A percentile compares a stretch with the other conserved stretches of the same genome.
Evolutionary conservation across 2,797 vertebrate species (phyloP).

Genomic region (Bradypodion ventrale): DNA sequence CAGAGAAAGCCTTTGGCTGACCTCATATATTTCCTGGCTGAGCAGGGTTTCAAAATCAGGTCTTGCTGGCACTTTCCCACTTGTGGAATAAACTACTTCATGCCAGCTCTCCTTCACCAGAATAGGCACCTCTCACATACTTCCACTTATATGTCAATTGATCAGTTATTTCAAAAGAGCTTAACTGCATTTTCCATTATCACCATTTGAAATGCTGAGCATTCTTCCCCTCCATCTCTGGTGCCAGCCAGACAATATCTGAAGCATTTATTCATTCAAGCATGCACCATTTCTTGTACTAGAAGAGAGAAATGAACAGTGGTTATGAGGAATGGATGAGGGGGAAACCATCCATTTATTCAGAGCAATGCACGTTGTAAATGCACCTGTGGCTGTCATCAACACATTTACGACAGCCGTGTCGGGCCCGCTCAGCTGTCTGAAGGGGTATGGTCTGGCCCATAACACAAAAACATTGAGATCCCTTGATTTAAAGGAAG

Average conservation of each 20-base stretch:
- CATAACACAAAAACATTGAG: too few relatives aligned
- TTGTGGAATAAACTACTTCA: background rate
- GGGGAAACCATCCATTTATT: too few relatives aligned
- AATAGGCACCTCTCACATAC: background rate
- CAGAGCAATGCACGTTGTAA: too few relatives aligned
- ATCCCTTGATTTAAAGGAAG: too few relatives aligned
- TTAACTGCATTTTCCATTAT: constrained; percentile 1
- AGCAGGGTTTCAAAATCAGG: background rate
- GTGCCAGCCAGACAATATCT: background rate
- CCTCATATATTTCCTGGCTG: too few relatives aligned
- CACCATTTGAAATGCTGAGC: background rate
- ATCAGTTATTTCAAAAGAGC: background rate
- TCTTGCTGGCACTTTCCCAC: background rate
- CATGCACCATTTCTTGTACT: background rate
- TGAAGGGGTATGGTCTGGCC: too few relatives aligned
- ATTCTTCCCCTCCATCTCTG: background rate
- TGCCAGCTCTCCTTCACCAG: background rate
- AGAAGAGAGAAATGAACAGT: background rate
- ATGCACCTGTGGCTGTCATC: too few relatives aligned
- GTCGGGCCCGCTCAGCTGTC: too few relatives aligned
- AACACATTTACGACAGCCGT: too few relatives aligned
- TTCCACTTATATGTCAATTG: background rate
- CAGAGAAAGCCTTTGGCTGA: background rate
- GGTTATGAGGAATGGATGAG: background rate
- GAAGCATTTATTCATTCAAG: background rate